phyloP scores from a whole-genome alignment of 2,113 vertebrate species.

The Hemiscyllium ocellatum region DNA sequence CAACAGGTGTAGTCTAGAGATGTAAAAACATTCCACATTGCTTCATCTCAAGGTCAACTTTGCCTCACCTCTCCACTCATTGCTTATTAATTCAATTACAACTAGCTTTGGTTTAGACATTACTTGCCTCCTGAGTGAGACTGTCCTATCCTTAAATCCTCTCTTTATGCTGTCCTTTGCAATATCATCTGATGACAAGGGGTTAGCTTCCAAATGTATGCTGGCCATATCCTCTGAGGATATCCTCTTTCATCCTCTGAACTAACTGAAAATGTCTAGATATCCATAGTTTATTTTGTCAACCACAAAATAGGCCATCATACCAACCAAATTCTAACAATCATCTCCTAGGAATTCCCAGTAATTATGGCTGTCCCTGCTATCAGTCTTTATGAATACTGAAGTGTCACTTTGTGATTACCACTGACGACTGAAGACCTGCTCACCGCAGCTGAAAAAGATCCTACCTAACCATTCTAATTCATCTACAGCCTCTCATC shows the following conservation, averaged over 20 bases:
- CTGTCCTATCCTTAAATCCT: background rate
- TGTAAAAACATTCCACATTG: background rate
- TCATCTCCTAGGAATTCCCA: background rate
- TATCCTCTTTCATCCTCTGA: background rate
- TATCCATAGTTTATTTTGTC: background rate
- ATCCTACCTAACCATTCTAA: background rate
- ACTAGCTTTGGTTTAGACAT: background rate
- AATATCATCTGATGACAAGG: background rate
- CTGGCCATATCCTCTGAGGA: background rate
- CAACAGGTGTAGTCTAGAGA: background rate
- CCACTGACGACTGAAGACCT: too few relatives aligned
- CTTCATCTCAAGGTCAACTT: background rate
- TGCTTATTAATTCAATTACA: background rate
- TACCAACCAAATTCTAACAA: background rate
- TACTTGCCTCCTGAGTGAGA: background rate
- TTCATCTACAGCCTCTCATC: background rate
- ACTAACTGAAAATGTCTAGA: background rate
- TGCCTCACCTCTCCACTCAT: background rate
- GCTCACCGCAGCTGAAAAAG: background rate
- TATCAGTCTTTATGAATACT: background rate
- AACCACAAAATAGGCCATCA: background rate
- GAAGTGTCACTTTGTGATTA: background rate
- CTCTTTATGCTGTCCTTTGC: background rate
- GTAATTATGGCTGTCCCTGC: background rate
- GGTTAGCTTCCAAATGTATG: background rate